phyloP scores from a whole-genome alignment of 2,113 vertebrate species.

The Lasiurus cinereus region DNA sequence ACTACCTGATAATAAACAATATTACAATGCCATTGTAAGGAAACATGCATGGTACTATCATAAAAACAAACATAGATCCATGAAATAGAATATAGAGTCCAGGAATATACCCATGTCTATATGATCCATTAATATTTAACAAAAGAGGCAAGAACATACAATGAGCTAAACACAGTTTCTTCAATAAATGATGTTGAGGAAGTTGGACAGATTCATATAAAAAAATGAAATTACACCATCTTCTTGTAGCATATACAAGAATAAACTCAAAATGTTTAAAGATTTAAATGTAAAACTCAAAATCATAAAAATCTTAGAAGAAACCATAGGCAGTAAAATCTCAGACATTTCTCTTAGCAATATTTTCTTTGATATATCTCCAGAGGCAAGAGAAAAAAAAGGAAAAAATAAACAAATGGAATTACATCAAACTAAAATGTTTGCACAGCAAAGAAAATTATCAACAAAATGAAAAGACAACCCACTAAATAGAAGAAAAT shows the following conservation, averaged over 20 bases:
- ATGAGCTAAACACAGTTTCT: neutral
- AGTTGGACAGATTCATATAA: neutral
- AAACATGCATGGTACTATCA: neutral
- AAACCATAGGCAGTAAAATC: neutral
- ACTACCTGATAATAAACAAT: neutral
- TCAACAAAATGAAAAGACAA: neutral
- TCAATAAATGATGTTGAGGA: neutral
- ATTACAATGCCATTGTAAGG: neutral
- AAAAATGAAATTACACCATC: neutral
- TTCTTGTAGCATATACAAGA: neutral
- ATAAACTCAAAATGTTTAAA: neutral
- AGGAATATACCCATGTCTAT: neutral
- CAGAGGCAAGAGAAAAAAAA: neutral
- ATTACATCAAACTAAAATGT: neutral
- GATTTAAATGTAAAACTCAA: neutral
- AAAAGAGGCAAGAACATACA: neutral
- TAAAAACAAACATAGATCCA: neutral
- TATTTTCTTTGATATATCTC: neutral
- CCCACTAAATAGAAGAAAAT: neutral
- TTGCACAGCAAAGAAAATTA: neutral
- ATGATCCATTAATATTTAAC: neutral
- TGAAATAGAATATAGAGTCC: neutral
- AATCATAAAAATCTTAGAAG: neutral
- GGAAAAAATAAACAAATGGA: neutral
- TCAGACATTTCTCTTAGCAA: neutral